These are phyloP conservation scores for Eudasyphora cyanicolor DNA, from an alignment of 2,888 invertebrate genomes.

Conservation along the genomic window DNA sequence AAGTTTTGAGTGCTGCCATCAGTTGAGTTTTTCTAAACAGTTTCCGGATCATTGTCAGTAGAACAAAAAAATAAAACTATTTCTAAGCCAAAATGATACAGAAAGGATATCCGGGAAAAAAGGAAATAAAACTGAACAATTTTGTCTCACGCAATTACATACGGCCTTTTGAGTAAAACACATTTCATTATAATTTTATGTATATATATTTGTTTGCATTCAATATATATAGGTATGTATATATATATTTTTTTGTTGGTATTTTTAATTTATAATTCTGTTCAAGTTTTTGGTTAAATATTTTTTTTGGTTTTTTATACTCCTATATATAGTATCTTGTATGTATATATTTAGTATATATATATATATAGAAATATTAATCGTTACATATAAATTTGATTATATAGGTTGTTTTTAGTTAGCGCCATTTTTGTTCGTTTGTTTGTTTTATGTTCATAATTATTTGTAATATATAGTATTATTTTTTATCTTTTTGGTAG, in stretches of 20 bases:
- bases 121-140: background rate
- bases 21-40: background rate
- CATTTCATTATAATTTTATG: background rate
- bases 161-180: background rate
- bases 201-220: slow-evolving; percentile 40
- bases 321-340: slow-evolving; percentile 47
- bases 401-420: slow-evolving; percentile 49
- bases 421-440: slow-evolving; percentile 24
- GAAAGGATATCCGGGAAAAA: background rate
- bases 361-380: slow-evolving; percentile 40
- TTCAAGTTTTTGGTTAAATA: slow-evolving; percentile 8
- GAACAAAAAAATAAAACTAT: background rate
- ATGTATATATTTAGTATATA: slow-evolving; percentile 44
- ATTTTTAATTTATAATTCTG: slow-evolving; percentile 50
- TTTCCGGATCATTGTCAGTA: background rate
- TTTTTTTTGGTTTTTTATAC: slow-evolving; percentile 44
- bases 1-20: background rate
- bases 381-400: slow-evolving; percentile 66
- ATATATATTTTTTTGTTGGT: slow-evolving; percentile 60
- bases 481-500: slow-evolving; percentile 18
- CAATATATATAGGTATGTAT: slow-evolving; percentile 39
- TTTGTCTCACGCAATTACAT: background rate
- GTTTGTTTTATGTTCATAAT: slow-evolving; percentile 31
- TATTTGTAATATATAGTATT: slow-evolving; percentile 31
- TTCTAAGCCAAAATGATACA: background rate